Percentiles rank a stretch among this genome's conserved stretches.
phyloP scores from a whole-genome alignment of 2,797 vertebrate species.

The Merluccius polli region DNA sequence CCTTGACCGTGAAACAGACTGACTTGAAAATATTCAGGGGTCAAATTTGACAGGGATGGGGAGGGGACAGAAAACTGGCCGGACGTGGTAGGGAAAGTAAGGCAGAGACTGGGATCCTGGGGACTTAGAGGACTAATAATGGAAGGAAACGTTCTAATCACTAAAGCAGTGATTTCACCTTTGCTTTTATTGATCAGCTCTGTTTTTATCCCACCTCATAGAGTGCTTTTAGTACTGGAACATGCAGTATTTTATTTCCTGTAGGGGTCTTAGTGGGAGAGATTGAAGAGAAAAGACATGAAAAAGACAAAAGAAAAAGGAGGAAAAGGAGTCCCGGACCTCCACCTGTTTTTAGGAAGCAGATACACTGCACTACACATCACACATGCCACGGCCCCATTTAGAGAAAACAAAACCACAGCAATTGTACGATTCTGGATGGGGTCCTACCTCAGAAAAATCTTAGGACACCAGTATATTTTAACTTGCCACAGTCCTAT shows the following conservation, averaged over 20 bases:
- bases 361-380: too few species aligned
- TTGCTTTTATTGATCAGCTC: slow-evolving; percentile 23
- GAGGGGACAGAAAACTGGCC: slow-evolving; percentile 5
- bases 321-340: slow-evolving; percentile 28
- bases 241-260: too few species aligned
- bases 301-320: slow-evolving; percentile 16
- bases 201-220: slow-evolving; percentile 15
- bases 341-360: slow-evolving; percentile 14
- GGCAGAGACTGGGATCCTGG: slow-evolving; percentile 13
- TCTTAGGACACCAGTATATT: too few species aligned
- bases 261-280: slow-evolving; percentile 40
- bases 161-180: slow-evolving; percentile 34
- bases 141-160: slow-evolving; percentile 26
- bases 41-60: too few species aligned
- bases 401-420: too few species aligned
- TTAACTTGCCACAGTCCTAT: too few species aligned
- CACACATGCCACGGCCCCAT: too few species aligned
- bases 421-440: too few species aligned
- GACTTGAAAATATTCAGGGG: too few species aligned
- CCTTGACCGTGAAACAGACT: too few species aligned
- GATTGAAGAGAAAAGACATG: background rate
- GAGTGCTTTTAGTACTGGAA: too few species aligned
- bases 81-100: slow-evolving; percentile 16
- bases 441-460: too few species aligned
- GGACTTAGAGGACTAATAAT: slow-evolving; percentile 19